Evolutionary conservation across 2,797 vertebrate genomes (phyloP).

Genomic region (Mionectes olivaceus): DNA sequence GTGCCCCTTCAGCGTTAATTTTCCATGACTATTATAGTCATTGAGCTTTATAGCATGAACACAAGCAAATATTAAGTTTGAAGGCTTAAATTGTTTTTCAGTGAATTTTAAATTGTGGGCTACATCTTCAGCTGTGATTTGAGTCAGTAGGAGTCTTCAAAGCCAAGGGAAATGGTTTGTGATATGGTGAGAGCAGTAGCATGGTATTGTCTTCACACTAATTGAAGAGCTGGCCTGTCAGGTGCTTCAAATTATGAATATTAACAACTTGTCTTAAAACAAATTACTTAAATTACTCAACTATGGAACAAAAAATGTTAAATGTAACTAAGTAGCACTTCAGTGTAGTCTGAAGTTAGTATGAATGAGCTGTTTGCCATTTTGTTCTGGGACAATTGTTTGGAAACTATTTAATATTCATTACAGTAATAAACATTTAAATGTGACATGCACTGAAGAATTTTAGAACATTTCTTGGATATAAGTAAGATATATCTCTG

Average conservation of each 20-base stretch:
- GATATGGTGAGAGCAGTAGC: neutral
- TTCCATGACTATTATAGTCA: slow-evolving; percentile 63
- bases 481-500: neutral
- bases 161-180: neutral
- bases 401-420: neutral
- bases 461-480: neutral
- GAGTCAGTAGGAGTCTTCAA: slow-evolving; percentile 12
- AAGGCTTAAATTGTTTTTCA: slow-evolving; percentile 40
- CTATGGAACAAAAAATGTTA: neutral
- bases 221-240: neutral
- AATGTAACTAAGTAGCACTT: neutral
- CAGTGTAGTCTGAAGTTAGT: neutral
- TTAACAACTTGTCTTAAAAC: neutral
- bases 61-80: slow-evolving; percentile 63
- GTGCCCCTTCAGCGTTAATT: slow-evolving; percentile 59
- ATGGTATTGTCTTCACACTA: neutral
- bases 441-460: neutral
- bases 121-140: slow-evolving; percentile 20
- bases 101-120: slow-evolving; percentile 8
- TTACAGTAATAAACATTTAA: neutral
- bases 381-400: neutral
- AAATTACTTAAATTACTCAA: neutral
- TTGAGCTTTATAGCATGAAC: slow-evolving; percentile 62
- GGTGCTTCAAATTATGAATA: neutral
- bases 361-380: neutral